These are phyloP conservation scores for Geotrypetes seraphini DNA, from an alignment of 2,797 vertebrate genomes.

Conservation along the genomic window DNA sequence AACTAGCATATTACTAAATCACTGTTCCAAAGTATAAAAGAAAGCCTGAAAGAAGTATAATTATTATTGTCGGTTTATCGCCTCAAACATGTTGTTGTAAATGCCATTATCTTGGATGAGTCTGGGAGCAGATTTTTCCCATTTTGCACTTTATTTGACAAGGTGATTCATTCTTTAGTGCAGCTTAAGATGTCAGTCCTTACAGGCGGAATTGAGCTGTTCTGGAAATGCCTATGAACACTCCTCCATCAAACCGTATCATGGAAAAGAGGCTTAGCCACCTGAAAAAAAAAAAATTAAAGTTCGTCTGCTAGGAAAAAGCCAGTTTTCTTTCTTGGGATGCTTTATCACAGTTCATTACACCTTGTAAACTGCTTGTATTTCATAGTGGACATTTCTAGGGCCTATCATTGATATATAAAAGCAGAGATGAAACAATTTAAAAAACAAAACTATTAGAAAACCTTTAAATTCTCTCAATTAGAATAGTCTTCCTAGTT, in stretches of 20 bases:
- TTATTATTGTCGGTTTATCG: conserved; percentile 52
- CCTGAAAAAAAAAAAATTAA: conserved; percentile 49
- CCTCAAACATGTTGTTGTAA: conserved; percentile 50
- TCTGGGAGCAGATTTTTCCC: conserved; percentile 55
- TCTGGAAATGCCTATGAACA: conserved; percentile 37
- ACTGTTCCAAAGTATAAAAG: conserved; percentile 42
- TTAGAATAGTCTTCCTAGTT: too few species aligned
- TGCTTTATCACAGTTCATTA: conserved; percentile 29
- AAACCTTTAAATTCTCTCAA: too few species aligned
- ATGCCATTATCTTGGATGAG: conserved; percentile 52
- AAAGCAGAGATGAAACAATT: too few species aligned
- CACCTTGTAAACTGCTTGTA: too few species aligned
- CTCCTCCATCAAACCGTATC: conserved; percentile 40
- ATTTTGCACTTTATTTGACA: conserved; percentile 55
- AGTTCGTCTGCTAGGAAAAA: conserved; percentile 40
- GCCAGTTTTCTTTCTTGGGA: conserved; percentile 32
- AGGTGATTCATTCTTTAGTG: conserved; percentile 51
- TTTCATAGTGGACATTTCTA: too few species aligned
- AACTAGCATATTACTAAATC: conserved; percentile 36
- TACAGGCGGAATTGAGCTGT: conserved; percentile 37
- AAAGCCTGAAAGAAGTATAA: conserved; percentile 51
- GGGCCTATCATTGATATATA: too few species aligned
- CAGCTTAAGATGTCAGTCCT: conserved; percentile 51
- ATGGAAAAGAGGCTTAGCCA: conserved; percentile 48
- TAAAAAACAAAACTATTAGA: too few species aligned